Conservation (phyloP, 2,888 invertebrate genomes). For the Eucera pruinosa region DNA sequence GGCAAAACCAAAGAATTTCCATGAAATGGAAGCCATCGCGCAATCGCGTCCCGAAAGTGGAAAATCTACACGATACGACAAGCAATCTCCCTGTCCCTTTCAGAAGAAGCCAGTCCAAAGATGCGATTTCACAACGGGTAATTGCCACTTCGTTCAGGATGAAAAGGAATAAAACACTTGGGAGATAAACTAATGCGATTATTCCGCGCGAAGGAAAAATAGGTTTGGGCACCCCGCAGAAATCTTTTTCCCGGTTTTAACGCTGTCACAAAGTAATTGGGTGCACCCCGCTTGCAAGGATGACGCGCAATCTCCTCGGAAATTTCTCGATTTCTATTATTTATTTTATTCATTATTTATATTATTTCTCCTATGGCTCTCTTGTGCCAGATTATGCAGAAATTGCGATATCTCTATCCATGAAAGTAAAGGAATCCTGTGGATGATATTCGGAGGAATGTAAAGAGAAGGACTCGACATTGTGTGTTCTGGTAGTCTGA, state of each 20-base stretch:
- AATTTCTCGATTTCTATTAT: too few species aligned
- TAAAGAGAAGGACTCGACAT: not conserved
- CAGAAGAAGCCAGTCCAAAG: conserved; percentile 9
- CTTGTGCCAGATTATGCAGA: not conserved
- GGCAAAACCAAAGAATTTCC: conserved; percentile 35
- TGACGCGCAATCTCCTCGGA: not conserved
- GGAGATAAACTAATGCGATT: conserved; percentile 52
- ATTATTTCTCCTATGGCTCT: too few species aligned
- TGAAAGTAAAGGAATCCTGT: not conserved
- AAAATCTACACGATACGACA: conserved; percentile 46
- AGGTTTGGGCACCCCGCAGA: not conserved
- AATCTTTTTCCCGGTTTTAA: not conserved
- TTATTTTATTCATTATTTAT: too few species aligned
- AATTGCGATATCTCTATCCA: not conserved
- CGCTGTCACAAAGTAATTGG: not conserved
- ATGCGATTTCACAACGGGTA: conserved; percentile 47
- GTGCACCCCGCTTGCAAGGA: not conserved
- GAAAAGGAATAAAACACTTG: conserved; percentile 51
- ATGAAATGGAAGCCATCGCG: conserved; percentile 20
- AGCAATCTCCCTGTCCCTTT: conserved; percentile 12
- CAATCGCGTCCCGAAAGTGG: conserved; percentile 20
- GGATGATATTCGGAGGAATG: conserved; percentile 20
- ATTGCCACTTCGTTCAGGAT: conserved; percentile 48
- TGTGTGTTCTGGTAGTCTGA: conserved; percentile 15
- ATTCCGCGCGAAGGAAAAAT: conserved; percentile 36